A percentile compares a stretch with the other conserved stretches of the same genome.
Evolutionary conservation across 2,797 vertebrate species (phyloP).

Genomic region (Syngnathus rostellatus): DNA sequence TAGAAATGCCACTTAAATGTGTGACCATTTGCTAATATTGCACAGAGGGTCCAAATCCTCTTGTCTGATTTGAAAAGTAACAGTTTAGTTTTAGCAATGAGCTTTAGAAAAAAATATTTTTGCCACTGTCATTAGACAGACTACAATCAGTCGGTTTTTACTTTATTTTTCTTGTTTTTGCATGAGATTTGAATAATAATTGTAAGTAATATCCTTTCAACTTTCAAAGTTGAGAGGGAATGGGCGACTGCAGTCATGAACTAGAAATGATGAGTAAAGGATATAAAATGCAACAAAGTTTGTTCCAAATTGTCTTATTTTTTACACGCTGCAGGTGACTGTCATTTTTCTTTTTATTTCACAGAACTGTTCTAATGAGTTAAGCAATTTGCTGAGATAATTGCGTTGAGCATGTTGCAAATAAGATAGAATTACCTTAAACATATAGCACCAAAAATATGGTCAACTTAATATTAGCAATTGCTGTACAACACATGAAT

Average conservation of each 20-base stretch:
- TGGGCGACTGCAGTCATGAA: no score
- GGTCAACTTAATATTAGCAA: not conserved
- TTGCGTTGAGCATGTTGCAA: not conserved
- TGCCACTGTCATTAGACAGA: not conserved
- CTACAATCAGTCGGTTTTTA: not conserved
- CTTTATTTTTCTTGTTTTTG: not conserved
- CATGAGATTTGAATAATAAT: no score
- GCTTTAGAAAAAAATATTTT: not conserved
- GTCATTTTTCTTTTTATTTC: no score
- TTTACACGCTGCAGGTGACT: no score
- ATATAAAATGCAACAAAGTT: no score
- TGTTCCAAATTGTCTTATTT: no score
- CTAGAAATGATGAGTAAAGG: no score
- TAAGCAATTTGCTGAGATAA: no score
- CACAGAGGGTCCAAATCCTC: not conserved
- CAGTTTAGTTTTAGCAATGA: not conserved
- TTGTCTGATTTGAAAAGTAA: not conserved
- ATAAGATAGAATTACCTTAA: not conserved
- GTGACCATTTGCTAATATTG: not conserved
- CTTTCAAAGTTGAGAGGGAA: no score
- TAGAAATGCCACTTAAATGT: not conserved
- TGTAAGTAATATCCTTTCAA: no score
- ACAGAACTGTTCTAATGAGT: no score
- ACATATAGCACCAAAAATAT: not conserved
- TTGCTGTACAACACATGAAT: not conserved